Evolutionary conservation across 2,113 vertebrate species (phyloP).

Genomic region (human): GRCh38 chr7:89353001-89353500

Average conservation of each 20-base stretch:
- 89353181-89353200: neutral
- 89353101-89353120: neutral
- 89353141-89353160: constrained; percentile 18
- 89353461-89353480: neutral
- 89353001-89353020: neutral
- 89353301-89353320: neutral
- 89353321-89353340: neutral
- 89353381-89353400: neutral
- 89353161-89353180: neutral
- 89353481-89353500: neutral
- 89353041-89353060: neutral
- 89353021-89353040: neutral
- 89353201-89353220: neutral
- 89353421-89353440: neutral
- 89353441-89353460: neutral
- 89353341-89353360: neutral
- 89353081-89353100: neutral
- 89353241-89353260: neutral
- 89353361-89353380: neutral
- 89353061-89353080: neutral
- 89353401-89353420: neutral
- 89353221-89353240: neutral
- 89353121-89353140: neutral
- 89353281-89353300: neutral
- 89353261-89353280: neutral